phyloP scores from a whole-genome alignment of 2,888 invertebrate genomes.

The Ennomos quercinarius region DNA sequence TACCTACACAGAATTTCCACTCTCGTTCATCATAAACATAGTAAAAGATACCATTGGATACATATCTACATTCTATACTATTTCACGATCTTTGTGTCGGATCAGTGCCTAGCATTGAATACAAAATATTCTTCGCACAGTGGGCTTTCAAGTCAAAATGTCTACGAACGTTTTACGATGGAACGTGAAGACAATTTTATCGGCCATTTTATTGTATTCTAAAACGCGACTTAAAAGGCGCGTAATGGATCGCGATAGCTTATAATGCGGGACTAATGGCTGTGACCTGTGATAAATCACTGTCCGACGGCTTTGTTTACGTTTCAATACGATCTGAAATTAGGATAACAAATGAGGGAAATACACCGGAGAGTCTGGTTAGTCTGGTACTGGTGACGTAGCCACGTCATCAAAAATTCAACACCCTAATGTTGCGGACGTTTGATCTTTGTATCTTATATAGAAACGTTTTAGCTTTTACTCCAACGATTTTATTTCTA shows the following conservation, averaged over 20 bases:
- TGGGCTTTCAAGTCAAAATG: slow-evolving; percentile 12
- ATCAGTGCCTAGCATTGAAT: slow-evolving; percentile 1
- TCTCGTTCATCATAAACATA: too few relatives aligned
- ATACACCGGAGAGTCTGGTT: slow-evolving; percentile 12
- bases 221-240: slow-evolving; percentile 30
- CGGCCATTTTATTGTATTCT: slow-evolving; percentile 33
- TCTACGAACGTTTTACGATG: slow-evolving; percentile 33
- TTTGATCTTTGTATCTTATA: too few relatives aligned
- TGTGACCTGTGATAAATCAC: slow-evolving; percentile 35
- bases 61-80: too few relatives aligned
- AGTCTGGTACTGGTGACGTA: background rate
- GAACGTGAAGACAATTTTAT: slow-evolving; percentile 34
- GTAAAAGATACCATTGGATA: too few relatives aligned
- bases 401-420: slow-evolving; percentile 1
- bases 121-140: slow-evolving; percentile 1
- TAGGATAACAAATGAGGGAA: slow-evolving; percentile 6
- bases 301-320: slow-evolving; percentile 33
- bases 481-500: background rate
- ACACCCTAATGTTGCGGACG: too few relatives aligned
- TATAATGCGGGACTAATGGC: slow-evolving; percentile 28
- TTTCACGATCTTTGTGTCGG: too few relatives aligned
- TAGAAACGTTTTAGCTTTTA: background rate
- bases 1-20: too few relatives aligned
- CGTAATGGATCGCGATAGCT: slow-evolving; percentile 29
- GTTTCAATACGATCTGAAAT: slow-evolving; percentile 19